Evolutionary conservation across 2,113 vertebrate genomes (phyloP).

Genomic region (Bufo bufo): DNA sequence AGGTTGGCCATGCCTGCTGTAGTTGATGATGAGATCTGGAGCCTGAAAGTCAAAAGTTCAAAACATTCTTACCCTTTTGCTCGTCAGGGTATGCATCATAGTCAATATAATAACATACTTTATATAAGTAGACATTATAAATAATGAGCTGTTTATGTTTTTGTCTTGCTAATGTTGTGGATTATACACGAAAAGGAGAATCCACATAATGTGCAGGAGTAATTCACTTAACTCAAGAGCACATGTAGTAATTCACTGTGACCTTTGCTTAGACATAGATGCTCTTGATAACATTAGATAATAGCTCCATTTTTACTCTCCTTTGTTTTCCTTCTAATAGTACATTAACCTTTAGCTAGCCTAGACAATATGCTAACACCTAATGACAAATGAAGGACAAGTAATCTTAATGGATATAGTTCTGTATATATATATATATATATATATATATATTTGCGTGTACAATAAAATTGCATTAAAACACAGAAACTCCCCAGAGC

Average conservation of each 20-base stretch:
- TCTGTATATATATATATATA: too few relatives aligned
- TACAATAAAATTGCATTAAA: not conserved
- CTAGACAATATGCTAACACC: not conserved
- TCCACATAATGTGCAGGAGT: not conserved
- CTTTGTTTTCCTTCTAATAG: slow-evolving; percentile 38
- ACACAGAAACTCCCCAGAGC: not conserved
- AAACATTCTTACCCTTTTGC: too few relatives aligned
- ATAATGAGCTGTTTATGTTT: not conserved
- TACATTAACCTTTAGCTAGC: slow-evolving; percentile 40
- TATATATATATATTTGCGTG: too few relatives aligned
- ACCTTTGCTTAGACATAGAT: slow-evolving; percentile 36
- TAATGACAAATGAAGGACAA: slow-evolving; percentile 28
- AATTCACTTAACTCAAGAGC: not conserved
- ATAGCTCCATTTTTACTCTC: not conserved
- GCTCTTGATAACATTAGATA: slow-evolving; percentile 14
- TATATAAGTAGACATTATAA: not conserved
- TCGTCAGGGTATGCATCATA: too few relatives aligned
- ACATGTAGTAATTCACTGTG: slow-evolving; percentile 20
- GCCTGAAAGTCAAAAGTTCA: too few relatives aligned
- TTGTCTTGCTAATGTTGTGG: not conserved
- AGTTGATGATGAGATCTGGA: too few relatives aligned
- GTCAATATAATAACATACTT: not conserved
- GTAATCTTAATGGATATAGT: slow-evolving; percentile 15
- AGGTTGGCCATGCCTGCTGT: too few relatives aligned
- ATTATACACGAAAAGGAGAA: not conserved